These are phyloP conservation scores for Acanthococcus lagerstroemiae DNA, from an alignment of 2,888 invertebrate genomes.

Conservation along the genomic window DNA sequence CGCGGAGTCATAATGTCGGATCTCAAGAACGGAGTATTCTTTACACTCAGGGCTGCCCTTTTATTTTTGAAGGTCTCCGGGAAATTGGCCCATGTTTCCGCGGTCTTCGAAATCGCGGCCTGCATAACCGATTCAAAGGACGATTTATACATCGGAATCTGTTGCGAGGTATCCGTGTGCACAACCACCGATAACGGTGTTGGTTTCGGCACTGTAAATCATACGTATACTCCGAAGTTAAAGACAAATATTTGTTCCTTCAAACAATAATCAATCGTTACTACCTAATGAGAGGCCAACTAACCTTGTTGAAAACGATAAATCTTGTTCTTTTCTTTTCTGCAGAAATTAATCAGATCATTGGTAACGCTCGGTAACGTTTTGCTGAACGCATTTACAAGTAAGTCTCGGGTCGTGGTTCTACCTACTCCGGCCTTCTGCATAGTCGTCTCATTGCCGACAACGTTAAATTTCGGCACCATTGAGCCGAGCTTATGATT, in stretches of 20 bases:
- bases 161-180: conserved; percentile 44
- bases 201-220: conserved; percentile 47
- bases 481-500: conserved; percentile 37
- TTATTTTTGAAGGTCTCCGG: neutral
- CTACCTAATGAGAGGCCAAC: neutral
- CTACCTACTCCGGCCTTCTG: neutral
- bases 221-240: no score
- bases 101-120: conserved; percentile 45
- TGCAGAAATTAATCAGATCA: conserved; percentile 43
- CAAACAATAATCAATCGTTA: no score
- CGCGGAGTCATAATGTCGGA: conserved; percentile 15
- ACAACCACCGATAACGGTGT: conserved; percentile 53
- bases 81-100: conserved; percentile 44
- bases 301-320: conserved; percentile 35
- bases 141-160: conserved; percentile 47
- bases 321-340: conserved; percentile 34
- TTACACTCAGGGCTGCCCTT: conserved; percentile 3
- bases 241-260: no score
- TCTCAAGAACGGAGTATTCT: conserved; percentile 34
- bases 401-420: conserved; percentile 42
- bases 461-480: conserved; percentile 1
- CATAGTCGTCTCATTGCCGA: conserved; percentile 13
- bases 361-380: conserved; percentile 46
- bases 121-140: conserved; percentile 41
- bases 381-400: conserved; percentile 47